Evolutionary conservation across 2,888 invertebrate species (phyloP), one percentile per base, ranked within the genome.

Genomic region (Hoplodrina blanda): DNA sequence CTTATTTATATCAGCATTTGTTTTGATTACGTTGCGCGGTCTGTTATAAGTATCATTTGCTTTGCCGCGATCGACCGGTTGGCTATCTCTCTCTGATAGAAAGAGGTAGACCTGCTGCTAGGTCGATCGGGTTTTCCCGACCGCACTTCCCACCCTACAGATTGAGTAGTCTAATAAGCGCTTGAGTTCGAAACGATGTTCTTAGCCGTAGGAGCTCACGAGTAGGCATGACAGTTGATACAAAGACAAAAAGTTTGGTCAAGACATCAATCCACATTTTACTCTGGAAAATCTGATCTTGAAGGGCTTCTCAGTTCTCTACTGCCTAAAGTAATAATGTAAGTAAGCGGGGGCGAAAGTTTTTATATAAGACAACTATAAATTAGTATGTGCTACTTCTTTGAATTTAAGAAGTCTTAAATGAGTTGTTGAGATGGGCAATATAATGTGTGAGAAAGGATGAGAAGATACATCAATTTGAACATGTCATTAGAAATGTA

Each of bases 401-500:
- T 41, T 19, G 4, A 50, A 62, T 60, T 49, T 15, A 33, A 25
- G 60, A 79, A 56, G 33, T 79, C 13, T 11, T 30, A 25, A 61
- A 52, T 60, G n/a, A 52, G 30, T n/a, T 46, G n/a, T 19, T 46
- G 10, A 11, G 41, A 25, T 61, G 17, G 55, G 11, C 13, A 68
- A 25, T 37, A 11, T 19, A 46, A 46, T n/a, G 50, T 50, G 7
- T 25, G 41, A 25, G 15, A 62, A 46, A 41, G n/a, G n/a, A 52
- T 53, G 37, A 7, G 20, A 49, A 56, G 37, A 55, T 19, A 46
- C 65, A 70, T 81, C 53, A 52, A 52, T 77, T 64, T 62, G 61
- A 65, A 78, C 78, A 78, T 79, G 82, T 78, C 79, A 78, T 72
- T 82, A 72, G 69, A 57, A 65, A 57, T 60, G 4, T 41, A 69